A percentile compares a stretch with the other conserved stretches of the same genome.
These are phyloP conservation scores for Myzus persicae DNA, from an alignment of 1,140 invertebrate species.

Conservation along the genomic window DNA sequence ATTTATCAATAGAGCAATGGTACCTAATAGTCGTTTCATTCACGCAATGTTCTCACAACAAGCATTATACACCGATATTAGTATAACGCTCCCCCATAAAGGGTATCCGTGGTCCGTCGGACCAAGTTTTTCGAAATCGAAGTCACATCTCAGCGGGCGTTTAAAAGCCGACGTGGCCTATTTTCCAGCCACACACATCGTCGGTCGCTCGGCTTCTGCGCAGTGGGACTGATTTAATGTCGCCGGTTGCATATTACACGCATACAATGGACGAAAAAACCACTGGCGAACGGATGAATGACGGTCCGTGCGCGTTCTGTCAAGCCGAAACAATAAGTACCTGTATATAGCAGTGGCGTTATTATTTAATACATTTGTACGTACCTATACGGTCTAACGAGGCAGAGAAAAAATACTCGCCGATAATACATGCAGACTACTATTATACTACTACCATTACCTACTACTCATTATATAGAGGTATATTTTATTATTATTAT, in stretches of 20 bases:
- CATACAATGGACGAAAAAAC: not conserved
- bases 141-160: not conserved
- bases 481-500: not conserved
- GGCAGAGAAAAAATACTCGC: not conserved
- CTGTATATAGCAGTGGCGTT: not conserved
- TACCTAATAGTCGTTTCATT: not conserved
- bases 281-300: not conserved
- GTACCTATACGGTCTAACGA: not conserved
- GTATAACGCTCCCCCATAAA: not conserved
- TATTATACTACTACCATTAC: too few species aligned
- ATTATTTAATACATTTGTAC: not conserved
- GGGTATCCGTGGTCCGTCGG: too few species aligned
- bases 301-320: not conserved
- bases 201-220: too few species aligned
- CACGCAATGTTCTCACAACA: not conserved
- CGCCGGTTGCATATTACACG: not conserved
- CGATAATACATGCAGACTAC: not conserved
- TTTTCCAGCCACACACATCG: not conserved
- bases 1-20: not conserved
- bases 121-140: not conserved
- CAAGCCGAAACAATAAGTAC: not conserved
- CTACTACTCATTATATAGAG: not conserved
- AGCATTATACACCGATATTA: not conserved
- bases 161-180: not conserved
- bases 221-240: not conserved